Evolutionary conservation across 30 jellyfish, hydroid and myxozoan species (phyloP), one percentile per base, ranked within the genome.

Genomic region (Rhopilema esculentum): DNA sequence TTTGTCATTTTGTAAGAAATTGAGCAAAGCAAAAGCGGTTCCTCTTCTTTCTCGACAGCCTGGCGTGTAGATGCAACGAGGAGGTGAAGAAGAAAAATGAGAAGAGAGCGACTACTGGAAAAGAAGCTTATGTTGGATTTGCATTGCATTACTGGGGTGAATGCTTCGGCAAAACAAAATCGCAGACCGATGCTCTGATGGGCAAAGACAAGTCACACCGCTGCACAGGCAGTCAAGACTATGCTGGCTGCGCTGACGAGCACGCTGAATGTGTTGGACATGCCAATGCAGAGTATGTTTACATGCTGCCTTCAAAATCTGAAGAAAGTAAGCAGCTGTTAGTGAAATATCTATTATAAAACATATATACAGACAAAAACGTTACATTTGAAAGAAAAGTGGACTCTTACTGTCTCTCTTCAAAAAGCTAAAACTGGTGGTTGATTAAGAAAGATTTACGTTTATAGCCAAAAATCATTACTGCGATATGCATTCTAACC

Each of bases 221-320:
- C 12, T 84, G 93, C 71, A 62, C 52, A 50, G 93, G 93, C 0
- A 72, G 31, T 63, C 87, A 73, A 63, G 7, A 52, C 16, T 70
- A 73, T 50, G 4, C 67, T 7, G 40, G 52, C 4, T 72, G 87
- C 72, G 23, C 71, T 49, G 80, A 40, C 23, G 26, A 12, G 17
- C 81, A 84, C 49, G 27, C 16, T 16, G 93, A 84, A 52, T 84
- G 93, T 31, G 62, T 49, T 84, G 93, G 93, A n/a, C 32, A 29
- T 12, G 72, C 20, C 29, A 40, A 70, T 16, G 87, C 87, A 22
- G 93, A n/a, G n/a, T n/a, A n/a, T n/a, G 30, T 4, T 70, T 28
- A 64, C 1, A 18, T 8, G 29, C 33, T n/a, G n/a, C n/a, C n/a
- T n/a, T n/a, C n/a, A n/a, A n/a, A n/a, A n/a, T n/a, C n/a, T n/a